Evolutionary conservation across 2,113 vertebrate genomes (phyloP).

Genomic region (Poeciliopsis retropinna): DNA sequence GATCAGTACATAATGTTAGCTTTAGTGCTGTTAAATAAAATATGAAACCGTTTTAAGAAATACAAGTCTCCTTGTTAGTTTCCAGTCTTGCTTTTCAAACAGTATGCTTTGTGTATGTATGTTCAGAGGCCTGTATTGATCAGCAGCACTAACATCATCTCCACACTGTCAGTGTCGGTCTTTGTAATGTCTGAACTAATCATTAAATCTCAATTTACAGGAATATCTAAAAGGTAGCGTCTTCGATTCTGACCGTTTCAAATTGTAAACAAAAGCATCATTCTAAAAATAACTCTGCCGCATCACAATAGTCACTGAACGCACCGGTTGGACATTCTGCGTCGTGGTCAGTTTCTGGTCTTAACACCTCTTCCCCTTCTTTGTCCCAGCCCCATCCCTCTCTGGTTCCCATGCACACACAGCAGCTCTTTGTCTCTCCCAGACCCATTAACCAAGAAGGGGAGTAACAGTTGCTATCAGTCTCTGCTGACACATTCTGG

Average conservation of each 20-base stretch:
- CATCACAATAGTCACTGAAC: neutral
- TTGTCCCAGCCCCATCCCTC: conserved; percentile 31
- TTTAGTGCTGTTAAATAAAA: neutral
- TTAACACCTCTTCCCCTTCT: conserved; percentile 45
- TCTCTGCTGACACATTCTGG: conserved; percentile 50
- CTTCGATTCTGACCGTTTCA: neutral
- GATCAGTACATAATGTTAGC: neutral
- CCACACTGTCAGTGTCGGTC: neutral
- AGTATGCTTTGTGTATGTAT: neutral
- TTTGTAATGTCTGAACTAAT: neutral
- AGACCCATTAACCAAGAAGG: conserved; percentile 56
- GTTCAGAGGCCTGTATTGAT: neutral
- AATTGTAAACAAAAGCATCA: neutral
- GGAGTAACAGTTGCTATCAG: conserved; percentile 52
- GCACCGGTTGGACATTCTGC: conserved; percentile 1
- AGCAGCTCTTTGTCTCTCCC: conserved; percentile 66
- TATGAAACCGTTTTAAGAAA: neutral
- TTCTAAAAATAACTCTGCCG: neutral
- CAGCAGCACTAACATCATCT: neutral
- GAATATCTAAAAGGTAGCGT: neutral
- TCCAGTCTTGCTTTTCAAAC: neutral
- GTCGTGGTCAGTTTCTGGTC: conserved; percentile 15
- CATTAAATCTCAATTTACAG: neutral
- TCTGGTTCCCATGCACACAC: conserved; percentile 62
- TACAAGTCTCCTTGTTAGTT: neutral